Conservation (phyloP, 2,113 vertebrate genomes). For the human (Homo sapiens) region DNA sequence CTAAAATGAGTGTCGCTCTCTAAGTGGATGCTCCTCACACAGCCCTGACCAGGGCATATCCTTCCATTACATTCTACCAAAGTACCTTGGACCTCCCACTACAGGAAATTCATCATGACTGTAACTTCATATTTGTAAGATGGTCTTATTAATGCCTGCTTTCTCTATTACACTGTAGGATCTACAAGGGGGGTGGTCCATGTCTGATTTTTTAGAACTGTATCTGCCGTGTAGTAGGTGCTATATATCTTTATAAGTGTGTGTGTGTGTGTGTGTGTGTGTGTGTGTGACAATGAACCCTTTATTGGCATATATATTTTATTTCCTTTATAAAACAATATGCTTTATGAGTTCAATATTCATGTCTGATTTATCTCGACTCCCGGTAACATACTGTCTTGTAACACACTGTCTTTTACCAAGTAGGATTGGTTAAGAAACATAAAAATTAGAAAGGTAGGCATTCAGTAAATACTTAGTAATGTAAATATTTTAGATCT, state of each 20-base stretch:
- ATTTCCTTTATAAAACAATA: background rate
- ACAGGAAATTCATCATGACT: background rate
- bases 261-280: background rate
- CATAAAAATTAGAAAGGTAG: background rate
- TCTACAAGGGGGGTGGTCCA: rapidly evolving
- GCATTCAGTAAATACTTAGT: background rate
- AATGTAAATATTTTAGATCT: too few species aligned
- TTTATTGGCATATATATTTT: background rate
- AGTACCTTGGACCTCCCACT: background rate
- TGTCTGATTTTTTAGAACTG: background rate
- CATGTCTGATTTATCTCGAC: background rate
- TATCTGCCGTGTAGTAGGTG: background rate
- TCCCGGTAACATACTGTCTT: background rate
- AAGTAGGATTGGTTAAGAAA: background rate
- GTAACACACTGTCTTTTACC: background rate
- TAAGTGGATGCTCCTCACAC: background rate
- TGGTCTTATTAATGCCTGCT: background rate
- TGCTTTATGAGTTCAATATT: background rate
- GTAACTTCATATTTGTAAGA: background rate
- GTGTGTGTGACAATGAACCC: background rate
- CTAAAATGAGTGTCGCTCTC: background rate
- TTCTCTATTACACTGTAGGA: too few species aligned
- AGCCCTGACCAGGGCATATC: background rate
- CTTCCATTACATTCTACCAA: rapidly evolving
- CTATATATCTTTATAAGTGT: background rate